These are phyloP conservation scores for Bufo bufo DNA, from an alignment of 2,113 vertebrate species.

Conservation along the genomic window DNA sequence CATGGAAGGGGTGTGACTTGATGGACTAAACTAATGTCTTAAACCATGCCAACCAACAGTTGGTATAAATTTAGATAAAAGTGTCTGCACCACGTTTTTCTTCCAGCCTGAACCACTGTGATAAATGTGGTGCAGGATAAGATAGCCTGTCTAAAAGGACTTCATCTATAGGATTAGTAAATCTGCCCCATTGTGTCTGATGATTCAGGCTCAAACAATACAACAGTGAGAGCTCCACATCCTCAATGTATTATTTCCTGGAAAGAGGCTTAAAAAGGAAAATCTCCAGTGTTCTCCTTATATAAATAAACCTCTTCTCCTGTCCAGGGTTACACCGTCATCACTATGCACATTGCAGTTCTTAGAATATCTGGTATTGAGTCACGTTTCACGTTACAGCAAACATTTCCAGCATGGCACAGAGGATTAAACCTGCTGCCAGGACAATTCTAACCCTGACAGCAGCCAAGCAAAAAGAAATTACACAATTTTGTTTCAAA, in stretches of 20 bases:
- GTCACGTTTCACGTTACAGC: not conserved
- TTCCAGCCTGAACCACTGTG: no score
- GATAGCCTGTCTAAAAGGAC: no score
- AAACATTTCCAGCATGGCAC: not conserved
- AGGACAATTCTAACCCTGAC: not conserved
- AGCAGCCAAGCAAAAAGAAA: not conserved
- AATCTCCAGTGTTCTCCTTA: not conserved
- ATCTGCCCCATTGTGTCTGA: not conserved
- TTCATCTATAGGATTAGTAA: no score
- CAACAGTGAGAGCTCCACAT: not conserved
- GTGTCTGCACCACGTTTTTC: no score
- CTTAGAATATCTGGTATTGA: not conserved
- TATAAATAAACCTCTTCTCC: conserved; percentile 6
- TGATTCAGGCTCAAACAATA: not conserved
- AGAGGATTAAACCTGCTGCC: not conserved
- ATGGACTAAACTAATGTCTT: no score
- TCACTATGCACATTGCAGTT: not conserved
- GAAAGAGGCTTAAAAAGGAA: conserved; percentile 11
- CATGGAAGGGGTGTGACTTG: no score
- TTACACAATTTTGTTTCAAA: not conserved
- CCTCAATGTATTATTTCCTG: conserved; percentile 2
- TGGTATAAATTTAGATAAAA: no score
- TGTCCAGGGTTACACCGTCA: not conserved
- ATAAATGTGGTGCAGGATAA: no score
- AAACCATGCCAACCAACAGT: no score